Conservation (phyloP, 2,797 vertebrate genomes). For the Clarias platycephalus region DNA sequence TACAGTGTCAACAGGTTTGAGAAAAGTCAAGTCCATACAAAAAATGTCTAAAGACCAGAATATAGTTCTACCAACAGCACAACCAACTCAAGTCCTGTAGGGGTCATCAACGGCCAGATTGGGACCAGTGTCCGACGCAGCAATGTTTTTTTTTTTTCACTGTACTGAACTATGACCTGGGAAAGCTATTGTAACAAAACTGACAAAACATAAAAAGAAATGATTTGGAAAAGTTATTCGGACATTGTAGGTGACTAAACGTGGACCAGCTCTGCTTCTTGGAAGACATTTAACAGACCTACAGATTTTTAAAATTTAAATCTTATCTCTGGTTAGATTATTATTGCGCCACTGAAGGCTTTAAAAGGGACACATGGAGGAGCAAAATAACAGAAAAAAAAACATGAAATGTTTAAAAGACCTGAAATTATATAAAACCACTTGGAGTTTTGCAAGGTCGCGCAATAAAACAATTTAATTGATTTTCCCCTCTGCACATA, state of each 20-base stretch:
- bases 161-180: background rate
- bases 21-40: background rate
- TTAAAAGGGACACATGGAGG: too few species aligned
- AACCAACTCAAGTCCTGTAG: background rate
- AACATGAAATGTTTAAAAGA: too few species aligned
- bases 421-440: too few species aligned
- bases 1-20: background rate
- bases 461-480: too few species aligned
- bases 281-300: background rate
- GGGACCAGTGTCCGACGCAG: background rate
- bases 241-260: background rate
- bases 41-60: background rate
- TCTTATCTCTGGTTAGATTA: background rate
- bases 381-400: too few species aligned
- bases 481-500: too few species aligned
- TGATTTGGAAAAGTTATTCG: too few species aligned
- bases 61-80: background rate
- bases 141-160: background rate
- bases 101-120: background rate
- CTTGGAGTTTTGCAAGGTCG: too few species aligned
- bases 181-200: background rate
- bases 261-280: background rate
- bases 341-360: background rate
- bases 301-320: background rate
- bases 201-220: background rate